Evolutionary conservation across 2,888 invertebrate species (phyloP), one percentile per base, ranked within the genome.

Genomic region (Zhengitettix transpicula): DNA sequence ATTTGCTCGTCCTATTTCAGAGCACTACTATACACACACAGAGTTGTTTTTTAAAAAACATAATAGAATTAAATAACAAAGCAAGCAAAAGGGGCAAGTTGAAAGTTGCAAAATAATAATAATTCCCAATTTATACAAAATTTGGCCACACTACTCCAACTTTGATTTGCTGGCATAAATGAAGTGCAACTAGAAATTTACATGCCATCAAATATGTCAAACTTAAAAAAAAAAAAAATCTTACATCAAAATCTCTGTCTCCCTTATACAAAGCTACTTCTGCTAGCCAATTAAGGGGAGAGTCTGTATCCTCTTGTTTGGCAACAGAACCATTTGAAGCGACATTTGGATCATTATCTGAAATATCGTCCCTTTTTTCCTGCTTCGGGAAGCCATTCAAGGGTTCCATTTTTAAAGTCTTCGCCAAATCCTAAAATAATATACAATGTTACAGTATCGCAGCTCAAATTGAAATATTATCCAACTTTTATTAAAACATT

Each of bases 281-380:
- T 7, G 84, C 83, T 60, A 85, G 70, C 77, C 83, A 81, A 66
- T 77, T 81, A 11, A 85, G 71, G 0, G 82, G 80, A n/a, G 81
- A 81, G 63, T 78, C 77, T 65, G 78, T 77, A 56, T 78, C 78
- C 56, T 81, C 79, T 66, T 73, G 73, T 72, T 72, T 73, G 28
- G 28, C 28, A 56, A 77, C 72, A 1, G 77, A 69, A 9, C 74
- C 72, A 55, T 74, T 72, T 1, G 70, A 53, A 16, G 64, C 65
- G 16, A 67, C 65, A 71, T 73, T 66, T 69, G 74, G 17, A 73
- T 65, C 77, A 75, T 62, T 74, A 74, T 70, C 80, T 78, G 40
- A 75, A 67, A 65, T 78, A 77, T 73, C 79, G 65, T 59, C 68
- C 62, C 58, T 67, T 65, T 63, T 66, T 63, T 60, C 62, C 65